Base-by-base conservation (phyloP, 1,140 invertebrate species). In the Drosophila jambulina region DNA sequence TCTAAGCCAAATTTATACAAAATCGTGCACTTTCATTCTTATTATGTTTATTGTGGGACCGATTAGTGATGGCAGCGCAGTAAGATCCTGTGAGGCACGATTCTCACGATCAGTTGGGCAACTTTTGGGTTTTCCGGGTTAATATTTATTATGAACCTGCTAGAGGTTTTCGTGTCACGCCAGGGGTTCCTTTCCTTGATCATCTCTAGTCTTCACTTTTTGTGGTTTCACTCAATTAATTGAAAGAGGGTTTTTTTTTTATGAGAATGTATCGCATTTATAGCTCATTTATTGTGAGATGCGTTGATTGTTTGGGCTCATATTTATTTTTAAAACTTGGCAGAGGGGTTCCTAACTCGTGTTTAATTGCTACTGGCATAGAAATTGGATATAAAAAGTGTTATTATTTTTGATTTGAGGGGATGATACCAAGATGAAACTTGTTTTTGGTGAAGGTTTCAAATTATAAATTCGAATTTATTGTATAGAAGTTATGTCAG, bases 1-100 rank as follows among this genome's bases (percentile, higher is more conserved):
- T 75, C 48, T 40, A 32, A 48, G 32, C 58, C 34, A 75, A 75
- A 74, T 72, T 72, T 75, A 75, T 48, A 34, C 48, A 62, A 62
- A 54, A 63, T 75, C 21, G 42, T 62, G 48, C 45, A 71, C 65
- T 62, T 72, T 72, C 29, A 71, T 72, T 59, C 27, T 51, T 48
- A 36, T 60, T 48, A 36, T 12, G 53, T 9, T 48, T 72, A 71
- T 72, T 60, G 53, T 48, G n/a, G 17, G 23, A 10, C 4, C 10
- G 69, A 51, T 60, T 72, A 72, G 67, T 49, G 69, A 71, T 72
- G 69, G 53, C 43, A 49, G 12, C 17, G 54, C 23, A 3, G 8
- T 15, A 59, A 29, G 19, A 45, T 71, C 68, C 69, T 72, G 48
- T 23, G n/a, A 49, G 43, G 21, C 67, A 72, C 53, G 67, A 59